phyloP scores from a whole-genome alignment of 2,113 vertebrate genomes.

The Muntiacus reevesi region DNA sequence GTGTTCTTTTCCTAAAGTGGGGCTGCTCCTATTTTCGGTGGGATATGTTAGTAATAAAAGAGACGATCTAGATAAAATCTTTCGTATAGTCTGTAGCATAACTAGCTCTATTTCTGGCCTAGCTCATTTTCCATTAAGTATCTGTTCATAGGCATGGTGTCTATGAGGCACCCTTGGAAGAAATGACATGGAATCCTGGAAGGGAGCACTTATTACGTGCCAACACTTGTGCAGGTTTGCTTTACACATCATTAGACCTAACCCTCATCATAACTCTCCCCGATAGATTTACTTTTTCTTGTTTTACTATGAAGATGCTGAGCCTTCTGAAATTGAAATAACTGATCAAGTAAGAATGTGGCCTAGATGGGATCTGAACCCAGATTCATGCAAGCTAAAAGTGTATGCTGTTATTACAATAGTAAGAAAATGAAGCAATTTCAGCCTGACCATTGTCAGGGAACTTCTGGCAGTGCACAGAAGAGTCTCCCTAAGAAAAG shows the following conservation, averaged over 20 bases:
- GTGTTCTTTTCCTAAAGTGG: background rate
- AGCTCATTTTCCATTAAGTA: background rate
- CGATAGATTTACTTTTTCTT: background rate
- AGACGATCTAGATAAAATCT: background rate
- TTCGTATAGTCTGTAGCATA: background rate
- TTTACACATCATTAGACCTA: background rate
- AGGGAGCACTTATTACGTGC: background rate
- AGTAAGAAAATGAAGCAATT: background rate
- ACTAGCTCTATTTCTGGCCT: background rate
- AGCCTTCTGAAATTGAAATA: background rate
- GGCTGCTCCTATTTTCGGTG: background rate
- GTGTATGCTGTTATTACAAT: background rate
- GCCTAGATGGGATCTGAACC: background rate
- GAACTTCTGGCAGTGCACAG: background rate
- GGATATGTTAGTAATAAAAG: background rate
- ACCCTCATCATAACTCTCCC: background rate
- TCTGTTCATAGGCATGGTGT: background rate
- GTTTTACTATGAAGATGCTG: background rate
- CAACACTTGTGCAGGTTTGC: background rate
- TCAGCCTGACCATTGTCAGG: background rate
- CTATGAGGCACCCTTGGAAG: background rate
- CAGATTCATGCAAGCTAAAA: background rate
- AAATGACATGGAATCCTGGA: background rate
- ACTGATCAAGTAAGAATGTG: background rate
- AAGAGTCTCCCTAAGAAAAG: background rate